Evolutionary conservation across 2,797 vertebrate genomes (phyloP).

Genomic region (Gymnothorax javanicus): DNA sequence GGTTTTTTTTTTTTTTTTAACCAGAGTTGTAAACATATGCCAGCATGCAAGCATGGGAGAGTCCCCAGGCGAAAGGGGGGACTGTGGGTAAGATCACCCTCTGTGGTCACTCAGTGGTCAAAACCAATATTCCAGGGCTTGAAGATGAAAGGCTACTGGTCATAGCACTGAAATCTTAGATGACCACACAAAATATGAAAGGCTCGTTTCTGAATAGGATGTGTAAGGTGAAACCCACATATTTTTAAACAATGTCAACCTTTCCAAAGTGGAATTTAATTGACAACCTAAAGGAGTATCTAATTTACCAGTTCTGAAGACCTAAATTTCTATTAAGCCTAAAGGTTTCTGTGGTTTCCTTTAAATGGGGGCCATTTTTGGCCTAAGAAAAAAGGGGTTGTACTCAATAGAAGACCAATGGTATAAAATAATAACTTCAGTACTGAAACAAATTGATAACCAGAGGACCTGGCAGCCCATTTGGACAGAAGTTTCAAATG

Average conservation of each 20-base stretch:
- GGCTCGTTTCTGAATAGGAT: background rate
- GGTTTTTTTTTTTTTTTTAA: background rate
- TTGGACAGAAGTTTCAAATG: background rate
- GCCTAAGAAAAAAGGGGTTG: background rate
- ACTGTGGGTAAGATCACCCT: background rate
- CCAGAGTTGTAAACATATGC: background rate
- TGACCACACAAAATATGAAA: conserved; percentile 3
- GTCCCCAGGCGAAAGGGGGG: background rate
- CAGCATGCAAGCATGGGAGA: background rate
- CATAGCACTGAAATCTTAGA: background rate
- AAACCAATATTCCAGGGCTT: background rate
- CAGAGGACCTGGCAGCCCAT: background rate
- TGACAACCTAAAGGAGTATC: background rate
- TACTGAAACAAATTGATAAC: background rate
- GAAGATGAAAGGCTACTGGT: background rate
- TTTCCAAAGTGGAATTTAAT: background rate
- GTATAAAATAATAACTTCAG: background rate
- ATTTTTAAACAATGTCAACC: background rate
- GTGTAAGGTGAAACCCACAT: background rate
- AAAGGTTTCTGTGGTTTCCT: background rate
- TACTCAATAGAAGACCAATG: background rate
- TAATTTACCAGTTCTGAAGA: background rate
- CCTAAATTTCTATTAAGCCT: background rate
- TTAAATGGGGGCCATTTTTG: background rate
- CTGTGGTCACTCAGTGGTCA: conserved; percentile 3